These are phyloP conservation scores for Arctopsyche grandis DNA, from an alignment of 1,140 invertebrate species.

Conservation along the genomic window DNA sequence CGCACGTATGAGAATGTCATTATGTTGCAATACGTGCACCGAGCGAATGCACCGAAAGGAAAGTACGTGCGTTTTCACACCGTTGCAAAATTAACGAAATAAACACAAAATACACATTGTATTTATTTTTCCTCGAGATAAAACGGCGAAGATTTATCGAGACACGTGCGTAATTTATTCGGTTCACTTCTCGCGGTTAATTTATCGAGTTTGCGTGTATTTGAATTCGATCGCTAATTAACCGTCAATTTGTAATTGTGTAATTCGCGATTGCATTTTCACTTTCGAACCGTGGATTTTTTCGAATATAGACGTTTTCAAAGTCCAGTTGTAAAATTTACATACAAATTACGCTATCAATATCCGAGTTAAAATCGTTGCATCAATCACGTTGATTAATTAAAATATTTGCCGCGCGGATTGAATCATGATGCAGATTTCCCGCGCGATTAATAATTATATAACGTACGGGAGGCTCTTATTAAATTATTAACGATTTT, in stretches of 20 bases:
- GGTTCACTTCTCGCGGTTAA: background rate
- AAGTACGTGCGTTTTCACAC: no score
- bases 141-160: no score
- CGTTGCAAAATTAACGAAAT: no score
- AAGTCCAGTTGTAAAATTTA: background rate
- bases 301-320: background rate
- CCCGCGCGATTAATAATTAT: background rate
- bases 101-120: no score
- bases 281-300: background rate
- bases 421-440: background rate
- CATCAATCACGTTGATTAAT: no score
- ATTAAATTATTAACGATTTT: background rate
- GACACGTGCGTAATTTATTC: no score
- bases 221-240: background rate
- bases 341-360: slow-evolving; percentile 2
- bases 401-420: background rate
- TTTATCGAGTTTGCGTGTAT: background rate
- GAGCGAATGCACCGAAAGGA: no score
- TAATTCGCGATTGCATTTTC: background rate
- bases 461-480: background rate
- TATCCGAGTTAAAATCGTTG: no score
- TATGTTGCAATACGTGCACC: no score
- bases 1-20: no score
- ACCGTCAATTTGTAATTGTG: background rate
- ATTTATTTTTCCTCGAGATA: no score